Conservation (phyloP, 2,797 vertebrate genomes). For the Poecilia wingei region DNA sequence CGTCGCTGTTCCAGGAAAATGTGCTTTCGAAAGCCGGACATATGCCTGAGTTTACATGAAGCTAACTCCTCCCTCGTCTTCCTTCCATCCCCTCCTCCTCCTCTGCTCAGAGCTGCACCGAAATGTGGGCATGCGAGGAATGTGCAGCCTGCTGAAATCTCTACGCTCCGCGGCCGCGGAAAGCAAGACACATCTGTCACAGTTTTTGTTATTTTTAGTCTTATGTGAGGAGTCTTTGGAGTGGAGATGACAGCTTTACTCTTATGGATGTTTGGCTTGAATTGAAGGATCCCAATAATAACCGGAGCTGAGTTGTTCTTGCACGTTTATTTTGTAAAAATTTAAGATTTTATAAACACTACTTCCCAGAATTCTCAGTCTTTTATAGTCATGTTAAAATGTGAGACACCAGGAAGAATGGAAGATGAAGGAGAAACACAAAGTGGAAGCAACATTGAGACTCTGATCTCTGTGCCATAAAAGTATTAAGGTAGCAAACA, state of each 20-base stretch:
- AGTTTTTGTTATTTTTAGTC: not conserved
- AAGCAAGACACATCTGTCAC: not conserved
- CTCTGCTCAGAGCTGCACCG: constrained; percentile 8
- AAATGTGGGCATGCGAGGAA: constrained; percentile 46
- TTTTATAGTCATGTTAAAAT: not conserved
- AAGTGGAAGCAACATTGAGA: not conserved
- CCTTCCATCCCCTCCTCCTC: not conserved
- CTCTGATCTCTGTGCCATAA: not conserved
- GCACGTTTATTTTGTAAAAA: not conserved
- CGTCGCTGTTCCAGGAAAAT: constrained; percentile 27
- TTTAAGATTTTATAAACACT: not conserved
- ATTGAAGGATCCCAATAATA: not conserved
- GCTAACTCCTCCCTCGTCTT: constrained; percentile 62
- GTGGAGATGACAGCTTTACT: not conserved
- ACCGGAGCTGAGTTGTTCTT: not conserved
- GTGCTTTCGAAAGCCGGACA: constrained; percentile 31
- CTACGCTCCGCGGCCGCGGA: not conserved
- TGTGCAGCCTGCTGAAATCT: constrained; percentile 24
- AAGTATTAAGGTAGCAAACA: constrained; percentile 21
- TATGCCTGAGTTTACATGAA: constrained; percentile 24
- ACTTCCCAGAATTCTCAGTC: not conserved
- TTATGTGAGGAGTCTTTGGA: not conserved
- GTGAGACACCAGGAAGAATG: not conserved
- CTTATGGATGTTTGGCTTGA: not conserved
- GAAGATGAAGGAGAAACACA: not conserved